These are phyloP conservation scores for Mus caroli DNA, from an alignment of 2,797 vertebrate species.

Conservation along the genomic window DNA sequence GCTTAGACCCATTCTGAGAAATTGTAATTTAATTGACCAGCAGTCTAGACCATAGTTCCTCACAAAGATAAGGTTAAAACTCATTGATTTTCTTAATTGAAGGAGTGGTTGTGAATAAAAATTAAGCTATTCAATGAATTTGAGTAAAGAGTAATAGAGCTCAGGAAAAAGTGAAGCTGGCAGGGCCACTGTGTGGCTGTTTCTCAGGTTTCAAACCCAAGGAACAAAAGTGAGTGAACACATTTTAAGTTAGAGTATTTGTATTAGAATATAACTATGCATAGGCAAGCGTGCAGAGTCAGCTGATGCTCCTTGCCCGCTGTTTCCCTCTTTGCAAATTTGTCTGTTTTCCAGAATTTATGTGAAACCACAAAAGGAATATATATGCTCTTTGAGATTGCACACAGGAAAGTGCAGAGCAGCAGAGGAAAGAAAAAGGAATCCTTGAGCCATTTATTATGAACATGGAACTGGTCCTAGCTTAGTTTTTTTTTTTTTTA, in stretches of 20 bases:
- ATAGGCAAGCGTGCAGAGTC: too few relatives aligned
- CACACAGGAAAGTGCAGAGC: neutral
- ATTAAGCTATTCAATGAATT: constrained; percentile 70
- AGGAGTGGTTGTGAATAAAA: constrained; percentile 73
- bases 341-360: neutral
- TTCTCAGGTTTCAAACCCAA: neutral
- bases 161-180: neutral
- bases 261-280: neutral
- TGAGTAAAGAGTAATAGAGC: constrained; percentile 63
- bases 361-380: constrained; percentile 17
- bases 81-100: constrained; percentile 74
- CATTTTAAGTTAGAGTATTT: constrained; percentile 16
- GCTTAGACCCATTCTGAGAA: constrained; percentile 26
- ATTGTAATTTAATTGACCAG: constrained; percentile 71
- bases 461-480: neutral
- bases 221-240: neutral
- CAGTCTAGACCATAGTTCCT: constrained; percentile 45
- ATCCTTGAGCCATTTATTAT: neutral
- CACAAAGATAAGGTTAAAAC: constrained; percentile 72
- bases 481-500: neutral
- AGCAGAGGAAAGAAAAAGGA: neutral
- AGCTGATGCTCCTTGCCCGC: neutral
- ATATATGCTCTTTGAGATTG: neutral
- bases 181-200: neutral
- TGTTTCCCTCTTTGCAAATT: neutral